Percentiles rank a stretch among this genome's conserved stretches.
Conservation (phyloP, 2,113 vertebrate species). For the Lathamus discolor region DNA sequence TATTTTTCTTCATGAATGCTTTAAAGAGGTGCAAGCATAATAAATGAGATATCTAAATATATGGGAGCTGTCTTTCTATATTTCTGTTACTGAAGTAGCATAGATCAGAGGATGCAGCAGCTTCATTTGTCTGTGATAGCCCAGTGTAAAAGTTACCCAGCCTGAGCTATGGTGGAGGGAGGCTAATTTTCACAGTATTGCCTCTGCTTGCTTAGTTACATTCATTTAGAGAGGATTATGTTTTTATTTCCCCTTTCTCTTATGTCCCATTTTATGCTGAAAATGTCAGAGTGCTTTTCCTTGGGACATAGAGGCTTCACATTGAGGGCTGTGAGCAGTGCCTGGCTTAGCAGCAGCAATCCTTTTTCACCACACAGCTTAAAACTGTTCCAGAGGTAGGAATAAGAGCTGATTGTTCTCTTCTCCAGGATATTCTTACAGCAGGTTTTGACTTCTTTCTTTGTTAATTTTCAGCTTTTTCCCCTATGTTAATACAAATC, state of each 20-base stretch:
- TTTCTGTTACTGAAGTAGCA: neutral
- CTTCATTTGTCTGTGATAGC: neutral
- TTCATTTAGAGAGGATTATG: neutral
- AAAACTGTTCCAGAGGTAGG: neutral
- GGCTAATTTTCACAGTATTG: neutral
- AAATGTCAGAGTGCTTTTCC: neutral
- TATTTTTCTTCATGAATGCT: slow-evolving; percentile 1
- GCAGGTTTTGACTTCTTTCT: neutral
- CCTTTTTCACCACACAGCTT: neutral
- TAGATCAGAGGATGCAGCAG: neutral
- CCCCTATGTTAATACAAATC: neutral
- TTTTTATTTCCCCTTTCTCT: neutral
- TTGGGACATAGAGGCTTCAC: neutral
- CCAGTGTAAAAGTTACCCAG: neutral
- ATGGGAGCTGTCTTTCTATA: neutral
- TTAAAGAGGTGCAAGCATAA: neutral
- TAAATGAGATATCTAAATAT: neutral
- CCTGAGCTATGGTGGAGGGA: neutral
- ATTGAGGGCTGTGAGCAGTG: neutral
- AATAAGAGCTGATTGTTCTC: neutral
- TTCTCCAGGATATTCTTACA: neutral
- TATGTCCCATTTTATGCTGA: neutral
- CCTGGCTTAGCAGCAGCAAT: neutral
- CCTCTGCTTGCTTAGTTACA: neutral
- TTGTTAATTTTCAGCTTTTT: neutral